Evolutionary conservation across 2,113 vertebrate genomes (phyloP), one percentile per base, ranked within the genome.

Genomic region (Larimichthys crocea): DNA sequence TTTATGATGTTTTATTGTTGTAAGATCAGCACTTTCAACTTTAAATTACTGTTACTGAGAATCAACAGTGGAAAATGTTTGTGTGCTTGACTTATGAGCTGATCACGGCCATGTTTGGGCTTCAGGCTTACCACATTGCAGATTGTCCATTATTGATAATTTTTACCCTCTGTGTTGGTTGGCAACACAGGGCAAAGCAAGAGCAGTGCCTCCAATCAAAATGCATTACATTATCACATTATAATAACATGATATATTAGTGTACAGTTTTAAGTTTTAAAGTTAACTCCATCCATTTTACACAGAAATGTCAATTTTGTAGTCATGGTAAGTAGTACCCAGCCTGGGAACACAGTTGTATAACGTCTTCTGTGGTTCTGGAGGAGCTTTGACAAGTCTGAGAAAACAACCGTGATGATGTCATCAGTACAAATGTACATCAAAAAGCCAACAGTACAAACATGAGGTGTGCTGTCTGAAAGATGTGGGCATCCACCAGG

Each of bases 61-160:
- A 60, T 49, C 24, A 40, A 63, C 46, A 55, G 35, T n/a, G 50
- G 40, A 35, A 40, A 40, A 40, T 9, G 56, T 60, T 15, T 19
- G 26, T 59, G 24, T 49, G 52, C 20, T 50, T 73, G 20, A 64
- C 49, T 72, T 2, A 53, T 24, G 8, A 40, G 60, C 59, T 55
- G 60, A 76, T 75, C 55, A 26, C 19, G 48, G 65, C 10, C 24
- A 17, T 35, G 62, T 53, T 52, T 69, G 50, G 76, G 22, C 48
- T 70, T 75, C 26, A 69, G 42, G 22, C 3, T 16, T 10, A 24
- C 26, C 74, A 65, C 60, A 24, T 10, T 22, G 20, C 22, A 60
- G 20, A 59, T 12, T 49, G 19, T 59, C 52, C 7, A 2, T 10
- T 56, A 15, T 20, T 40, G 3, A 14, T 42, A 48, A 12, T 31